Conservation (phyloP, 2,113 vertebrate species). For the Condylura cristata region DNA sequence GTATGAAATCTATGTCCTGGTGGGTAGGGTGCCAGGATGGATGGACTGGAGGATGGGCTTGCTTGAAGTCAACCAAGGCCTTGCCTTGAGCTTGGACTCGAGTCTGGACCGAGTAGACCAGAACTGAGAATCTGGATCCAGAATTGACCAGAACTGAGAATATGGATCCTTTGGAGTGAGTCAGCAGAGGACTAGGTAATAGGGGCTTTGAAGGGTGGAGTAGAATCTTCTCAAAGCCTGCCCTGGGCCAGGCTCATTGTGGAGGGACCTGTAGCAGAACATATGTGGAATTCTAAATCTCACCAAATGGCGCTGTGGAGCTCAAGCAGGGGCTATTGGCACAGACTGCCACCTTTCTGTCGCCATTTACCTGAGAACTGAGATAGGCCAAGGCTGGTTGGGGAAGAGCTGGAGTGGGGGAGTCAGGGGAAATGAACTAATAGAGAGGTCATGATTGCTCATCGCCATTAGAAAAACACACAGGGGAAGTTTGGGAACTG, state of each 20-base stretch:
- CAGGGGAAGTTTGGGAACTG: background rate
- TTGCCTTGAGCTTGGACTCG: background rate
- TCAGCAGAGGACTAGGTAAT: background rate
- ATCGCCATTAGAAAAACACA: background rate
- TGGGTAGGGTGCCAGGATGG: background rate
- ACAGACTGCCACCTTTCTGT: background rate
- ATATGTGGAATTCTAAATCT: background rate
- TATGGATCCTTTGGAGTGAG: background rate
- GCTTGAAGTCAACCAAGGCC: background rate
- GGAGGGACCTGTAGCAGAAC: too few relatives aligned
- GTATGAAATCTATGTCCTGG: background rate
- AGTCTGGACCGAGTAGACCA: background rate
- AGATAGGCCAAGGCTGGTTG: background rate
- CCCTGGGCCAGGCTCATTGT: too few relatives aligned
- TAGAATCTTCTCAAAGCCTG: background rate
- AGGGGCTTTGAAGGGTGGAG: background rate
- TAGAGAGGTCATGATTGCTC: background rate
- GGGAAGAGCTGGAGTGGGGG: background rate
- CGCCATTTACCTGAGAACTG: background rate
- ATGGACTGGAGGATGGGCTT: background rate
- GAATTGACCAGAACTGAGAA: background rate
- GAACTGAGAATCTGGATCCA: background rate
- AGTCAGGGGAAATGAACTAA: background rate
- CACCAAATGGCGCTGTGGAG: background rate
- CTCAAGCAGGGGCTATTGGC: background rate